Base-by-base conservation (phyloP, 1,140 invertebrate genomes). In the Lanistes nyassanus region DNA sequence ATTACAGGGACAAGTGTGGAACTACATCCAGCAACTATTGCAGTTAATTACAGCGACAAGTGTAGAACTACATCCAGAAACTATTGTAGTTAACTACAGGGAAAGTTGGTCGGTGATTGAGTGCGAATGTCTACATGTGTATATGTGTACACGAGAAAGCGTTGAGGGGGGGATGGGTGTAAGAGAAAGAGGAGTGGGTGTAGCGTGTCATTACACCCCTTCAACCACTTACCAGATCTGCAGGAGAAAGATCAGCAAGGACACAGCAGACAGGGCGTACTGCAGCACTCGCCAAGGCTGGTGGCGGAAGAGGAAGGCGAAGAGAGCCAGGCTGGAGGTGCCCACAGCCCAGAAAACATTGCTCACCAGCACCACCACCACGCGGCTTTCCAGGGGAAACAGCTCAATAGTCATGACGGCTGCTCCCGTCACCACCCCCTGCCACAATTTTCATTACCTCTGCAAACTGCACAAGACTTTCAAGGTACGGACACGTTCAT, bases 271-370 rank as follows among this genome's bases (percentile, higher is more conserved):
- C 51, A 81, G 68, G 23, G 64, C 65, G 34, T 75, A 66, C 60
- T 79, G 78, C 39, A 81, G 58, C 36, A 77, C 71, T 31, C 80
- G 68, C 80, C 80, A 81, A 26, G 71, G 71, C 9, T 47, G 56
- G 39, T 77, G 64, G 34, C 76, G 73, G n/a, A 81, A 74, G 9
- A 79, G 55, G 58, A 74, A 81, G 26, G 80, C 76, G 5, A 81
- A 55, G 0, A 75, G 73, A 4, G 78, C 76, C 34, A 81, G 66
- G 11, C 79, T 69, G 16, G 71, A 70, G 31, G 77, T 74, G 39
- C 80, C 77, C 0, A 65, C 75, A 5, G 75, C 79, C 80, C 80
- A 81, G 34, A 79, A 69, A 4, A 81, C 19, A 13, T 76, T 65
- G 29, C 75, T 66, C 31, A 81, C 36, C 39, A 79, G 64, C 19